Conservation (phyloP, 2,888 invertebrate species). For the Harpalus rubripes region DNA sequence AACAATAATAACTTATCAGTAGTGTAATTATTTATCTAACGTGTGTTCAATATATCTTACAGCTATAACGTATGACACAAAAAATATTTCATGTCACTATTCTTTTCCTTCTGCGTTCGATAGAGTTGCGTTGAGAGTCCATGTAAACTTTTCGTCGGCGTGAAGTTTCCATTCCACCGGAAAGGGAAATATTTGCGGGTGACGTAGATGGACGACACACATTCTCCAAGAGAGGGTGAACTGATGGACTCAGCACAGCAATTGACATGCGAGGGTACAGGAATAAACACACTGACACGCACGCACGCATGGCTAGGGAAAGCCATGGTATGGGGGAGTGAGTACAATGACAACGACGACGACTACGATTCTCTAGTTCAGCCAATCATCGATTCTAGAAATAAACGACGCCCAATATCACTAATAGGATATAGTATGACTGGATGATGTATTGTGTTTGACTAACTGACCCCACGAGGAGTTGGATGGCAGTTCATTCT, state of each 20-base stretch:
- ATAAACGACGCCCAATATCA: slow-evolving; percentile 74
- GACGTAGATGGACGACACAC: slow-evolving; percentile 61
- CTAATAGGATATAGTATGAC: slow-evolving; percentile 75
- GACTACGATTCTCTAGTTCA: slow-evolving; percentile 70
- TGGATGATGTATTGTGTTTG: slow-evolving; percentile 75
- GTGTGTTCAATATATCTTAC: too few species aligned
- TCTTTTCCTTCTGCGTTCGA: neutral
- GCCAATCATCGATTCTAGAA: slow-evolving; percentile 73
- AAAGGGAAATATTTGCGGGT: slow-evolving; percentile 58
- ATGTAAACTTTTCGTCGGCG: slow-evolving; percentile 25
- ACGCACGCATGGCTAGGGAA: slow-evolving; percentile 11
- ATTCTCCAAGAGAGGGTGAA: slow-evolving; percentile 49
- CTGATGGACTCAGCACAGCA: slow-evolving; percentile 57
- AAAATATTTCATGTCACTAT: neutral
- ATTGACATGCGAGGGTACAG: slow-evolving; percentile 49
- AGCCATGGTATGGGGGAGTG: slow-evolving; percentile 68
- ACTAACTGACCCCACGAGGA: slow-evolving; percentile 72
- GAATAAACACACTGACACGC: slow-evolving; percentile 44
- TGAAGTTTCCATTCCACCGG: slow-evolving; percentile 33
- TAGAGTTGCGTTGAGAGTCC: neutral
- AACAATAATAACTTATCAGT: too few species aligned
- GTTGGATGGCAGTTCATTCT: neutral
- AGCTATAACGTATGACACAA: too few species aligned
- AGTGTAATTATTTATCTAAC: too few species aligned
- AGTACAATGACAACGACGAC: slow-evolving; percentile 58